Percentiles rank a stretch among this genome's conserved stretches.
phyloP scores from a whole-genome alignment of 2,888 invertebrate genomes.

The Chirona hameri region DNA sequence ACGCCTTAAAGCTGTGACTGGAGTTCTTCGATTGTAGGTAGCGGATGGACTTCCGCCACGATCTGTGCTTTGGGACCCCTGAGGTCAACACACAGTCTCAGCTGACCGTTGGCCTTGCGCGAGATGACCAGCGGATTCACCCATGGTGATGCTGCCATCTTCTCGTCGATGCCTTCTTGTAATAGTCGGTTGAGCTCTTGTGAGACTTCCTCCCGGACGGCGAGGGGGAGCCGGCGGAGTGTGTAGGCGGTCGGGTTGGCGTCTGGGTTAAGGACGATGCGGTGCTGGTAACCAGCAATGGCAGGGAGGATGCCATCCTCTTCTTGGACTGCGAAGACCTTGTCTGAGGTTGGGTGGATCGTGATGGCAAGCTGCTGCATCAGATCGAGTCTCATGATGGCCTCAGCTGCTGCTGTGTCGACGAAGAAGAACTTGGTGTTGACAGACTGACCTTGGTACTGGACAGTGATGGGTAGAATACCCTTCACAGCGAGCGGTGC shows the following conservation, averaged over 20 bases:
- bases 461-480: too few species aligned
- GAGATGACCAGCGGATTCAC: neutral
- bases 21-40: neutral
- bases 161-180: neutral
- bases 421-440: too few species aligned
- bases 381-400: too few species aligned
- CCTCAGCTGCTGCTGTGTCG: too few species aligned
- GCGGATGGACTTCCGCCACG: neutral
- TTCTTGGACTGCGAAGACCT: neutral
- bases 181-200: neutral
- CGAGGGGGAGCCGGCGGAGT: neutral
- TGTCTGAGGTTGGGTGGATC: neutral
- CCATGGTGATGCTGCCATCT: neutral
- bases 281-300: neutral
- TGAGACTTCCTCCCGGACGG: neutral
- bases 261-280: neutral
- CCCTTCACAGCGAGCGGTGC: too few species aligned
- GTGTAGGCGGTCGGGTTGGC: neutral
- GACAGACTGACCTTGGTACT: too few species aligned
- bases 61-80: neutral
- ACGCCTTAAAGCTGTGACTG: neutral
- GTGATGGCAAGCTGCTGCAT: too few species aligned
- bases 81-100: neutral
- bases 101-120: neutral
- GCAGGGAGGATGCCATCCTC: neutral